Evolutionary conservation across 2,113 vertebrate species (phyloP), one percentile per base, ranked within the genome.

Genomic region (Myrmecophaga tridactyla): DNA sequence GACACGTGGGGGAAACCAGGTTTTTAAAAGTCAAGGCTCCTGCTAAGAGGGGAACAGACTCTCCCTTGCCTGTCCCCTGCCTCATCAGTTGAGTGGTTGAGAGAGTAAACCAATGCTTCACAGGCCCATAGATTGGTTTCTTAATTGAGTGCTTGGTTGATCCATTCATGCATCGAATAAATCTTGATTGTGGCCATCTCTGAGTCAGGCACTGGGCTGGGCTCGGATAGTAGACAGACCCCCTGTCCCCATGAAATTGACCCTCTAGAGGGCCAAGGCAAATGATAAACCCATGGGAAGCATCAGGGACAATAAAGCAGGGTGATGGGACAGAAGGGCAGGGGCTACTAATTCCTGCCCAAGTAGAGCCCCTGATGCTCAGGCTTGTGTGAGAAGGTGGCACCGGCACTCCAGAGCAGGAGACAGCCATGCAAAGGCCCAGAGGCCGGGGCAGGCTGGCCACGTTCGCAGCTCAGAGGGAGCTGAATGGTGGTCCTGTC

Each of bases 391-490:
- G 63, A 17, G 8, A 23, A 51, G 21, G 3, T 23, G 39, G 13
- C 13, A 12, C 23, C 7, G 9, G 46, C 27, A 39, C 83, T 15
- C 1, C 12, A 25, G 58, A 9, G 1, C 70, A 14, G n/a, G 62
- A 7, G 4, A 5, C 25, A 31, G 63, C 36, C 36, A 3, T 15
- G 36, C 51, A 4, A 39, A 43, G 89, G 56, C 27, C 60, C 62
- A 0, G 62, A 0, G 3, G 3, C 58, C 23, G 0, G 15, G 3
- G 67, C 1, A 51, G 58, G 41, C 58, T 58, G 4, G 34, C 62
- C 0, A 0, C 0, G 8, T 1, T 2, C 0, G 20, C 0, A 7
- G 72, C 29, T 31, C 34, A 31, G 87, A 9, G 27, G 73, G 39
- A 63, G 65, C 5, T 0, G 36, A 43, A 12, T n/a, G 6, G 65